Evolutionary conservation across 2,113 vertebrate genomes (phyloP), one percentile per base, ranked within the genome.

Genomic region (Nothocercus julius): DNA sequence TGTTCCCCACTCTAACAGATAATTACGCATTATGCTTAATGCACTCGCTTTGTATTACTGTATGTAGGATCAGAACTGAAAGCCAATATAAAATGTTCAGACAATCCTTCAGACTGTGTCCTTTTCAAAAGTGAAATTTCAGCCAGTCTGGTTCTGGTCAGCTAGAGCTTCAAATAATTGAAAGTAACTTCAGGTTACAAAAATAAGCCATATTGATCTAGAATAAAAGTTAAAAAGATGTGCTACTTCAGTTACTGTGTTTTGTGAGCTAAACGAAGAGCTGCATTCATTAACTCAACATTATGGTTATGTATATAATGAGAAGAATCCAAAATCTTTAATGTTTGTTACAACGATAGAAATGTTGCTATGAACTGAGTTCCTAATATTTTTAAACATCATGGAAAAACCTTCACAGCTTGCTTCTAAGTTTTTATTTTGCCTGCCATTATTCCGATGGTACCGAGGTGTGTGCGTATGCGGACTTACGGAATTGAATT

Each of bases 301-400:
- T 80, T 85, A 40, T 67, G 36, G 34, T 85, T 76, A 72, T 70
- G 13, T 81, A 72, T 77, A 67, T 84, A 74, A 87, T 77, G 77
- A 67, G 84, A 89, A 82, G 25, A 87, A 70, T 69, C 90, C 94
- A 90, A 92, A 94, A 80, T 90, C 94, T 92, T 96, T 94, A 95
- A 91, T 62, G n/a, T 79, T 58, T 69, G 13, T 82, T 53, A 42
- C 59, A 59, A 32, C 8, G 36, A 36, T 54, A 94, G 95, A 95
- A 59, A 70, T 89, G 38, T 63, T 87, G 80, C 79, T 76, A 70
- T 49, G 70, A 88, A 44, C 47, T 75, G 45, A 75, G 76, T 74
- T 84, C 34, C 87, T 96, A 82, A 95, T 92, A 56, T 59, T 82
- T 93, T 84, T 61, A 90, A 90, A 68, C 54, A 49, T 68, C 5